These are phyloP conservation scores for Aquatica leii DNA, from an alignment of 2,888 invertebrate species.

Conservation along the genomic window DNA sequence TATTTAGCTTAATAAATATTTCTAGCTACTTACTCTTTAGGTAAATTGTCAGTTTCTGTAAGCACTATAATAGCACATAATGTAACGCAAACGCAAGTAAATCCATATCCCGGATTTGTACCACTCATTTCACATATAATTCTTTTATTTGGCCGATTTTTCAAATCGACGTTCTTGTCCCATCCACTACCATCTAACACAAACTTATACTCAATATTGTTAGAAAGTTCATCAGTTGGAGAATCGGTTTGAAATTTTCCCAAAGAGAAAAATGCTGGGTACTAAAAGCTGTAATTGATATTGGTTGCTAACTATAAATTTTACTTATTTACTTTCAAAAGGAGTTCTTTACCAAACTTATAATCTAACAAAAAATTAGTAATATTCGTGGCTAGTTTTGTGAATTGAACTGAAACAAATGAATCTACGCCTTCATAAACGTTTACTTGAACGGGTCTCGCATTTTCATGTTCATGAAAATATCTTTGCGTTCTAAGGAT, in stretches of 20 bases:
- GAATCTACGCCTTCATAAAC: conserved; percentile 69
- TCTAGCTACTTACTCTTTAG: conserved; percentile 66
- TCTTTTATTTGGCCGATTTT: conserved; percentile 70
- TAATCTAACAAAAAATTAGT: conserved; percentile 69
- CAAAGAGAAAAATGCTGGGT: conserved; percentile 68
- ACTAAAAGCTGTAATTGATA: conserved; percentile 27
- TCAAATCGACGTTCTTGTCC: conserved; percentile 68
- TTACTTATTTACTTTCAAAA: conserved; percentile 64
- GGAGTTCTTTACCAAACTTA: conserved; percentile 68
- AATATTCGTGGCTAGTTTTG: conserved; percentile 66
- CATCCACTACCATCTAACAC: conserved; percentile 83
- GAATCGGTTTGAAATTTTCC: conserved; percentile 71
- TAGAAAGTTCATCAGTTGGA: conserved; percentile 68
- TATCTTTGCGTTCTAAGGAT: conserved; percentile 82
- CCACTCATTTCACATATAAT: conserved; percentile 73
- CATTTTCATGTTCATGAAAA: conserved; percentile 71
- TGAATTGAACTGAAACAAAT: conserved; percentile 62
- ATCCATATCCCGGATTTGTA: conserved; percentile 82
- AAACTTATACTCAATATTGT: conserved; percentile 70
- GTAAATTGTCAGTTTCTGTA: conserved; percentile 78
- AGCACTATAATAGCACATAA: conserved; percentile 78
- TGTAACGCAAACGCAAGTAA: conserved; percentile 78
- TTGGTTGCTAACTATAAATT: too few relatives aligned
- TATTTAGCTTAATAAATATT: background rate
- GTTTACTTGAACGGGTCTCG: conserved; percentile 80